phyloP scores from a whole-genome alignment of 2,113 vertebrate species.

The Ceuthmochares aereus region DNA sequence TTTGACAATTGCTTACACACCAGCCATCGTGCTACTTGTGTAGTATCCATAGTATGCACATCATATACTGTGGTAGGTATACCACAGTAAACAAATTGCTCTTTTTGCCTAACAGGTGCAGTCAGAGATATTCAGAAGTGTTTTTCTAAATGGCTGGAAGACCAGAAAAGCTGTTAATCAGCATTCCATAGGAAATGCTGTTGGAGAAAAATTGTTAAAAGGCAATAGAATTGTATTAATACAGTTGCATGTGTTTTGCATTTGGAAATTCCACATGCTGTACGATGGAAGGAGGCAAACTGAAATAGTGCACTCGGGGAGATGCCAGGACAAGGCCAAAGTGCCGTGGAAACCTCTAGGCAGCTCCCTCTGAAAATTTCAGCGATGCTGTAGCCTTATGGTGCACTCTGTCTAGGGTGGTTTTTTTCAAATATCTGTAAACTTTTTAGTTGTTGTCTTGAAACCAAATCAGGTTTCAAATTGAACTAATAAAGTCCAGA shows the following conservation, averaged over 20 bases:
- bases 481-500: neutral
- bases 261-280: neutral
- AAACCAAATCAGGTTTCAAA: slow-evolving; percentile 1
- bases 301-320: neutral
- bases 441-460: neutral
- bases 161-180: neutral
- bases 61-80: neutral
- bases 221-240: neutral
- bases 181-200: neutral
- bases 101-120: neutral
- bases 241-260: neutral
- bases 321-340: neutral
- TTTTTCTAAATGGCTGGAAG: neutral
- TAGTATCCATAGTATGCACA: neutral
- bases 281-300: neutral
- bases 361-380: neutral
- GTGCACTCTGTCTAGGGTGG: neutral
- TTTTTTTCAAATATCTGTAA: neutral
- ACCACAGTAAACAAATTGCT: neutral
- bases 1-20: neutral
- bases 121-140: neutral
- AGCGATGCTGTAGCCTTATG: neutral
- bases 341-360: neutral
- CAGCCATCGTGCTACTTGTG: neutral
- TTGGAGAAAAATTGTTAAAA: neutral